These are phyloP conservation scores for Pelagia noctiluca DNA, from an alignment of 30 jellyfish, hydroid and myxozoan genomes.

Conservation along the genomic window DNA sequence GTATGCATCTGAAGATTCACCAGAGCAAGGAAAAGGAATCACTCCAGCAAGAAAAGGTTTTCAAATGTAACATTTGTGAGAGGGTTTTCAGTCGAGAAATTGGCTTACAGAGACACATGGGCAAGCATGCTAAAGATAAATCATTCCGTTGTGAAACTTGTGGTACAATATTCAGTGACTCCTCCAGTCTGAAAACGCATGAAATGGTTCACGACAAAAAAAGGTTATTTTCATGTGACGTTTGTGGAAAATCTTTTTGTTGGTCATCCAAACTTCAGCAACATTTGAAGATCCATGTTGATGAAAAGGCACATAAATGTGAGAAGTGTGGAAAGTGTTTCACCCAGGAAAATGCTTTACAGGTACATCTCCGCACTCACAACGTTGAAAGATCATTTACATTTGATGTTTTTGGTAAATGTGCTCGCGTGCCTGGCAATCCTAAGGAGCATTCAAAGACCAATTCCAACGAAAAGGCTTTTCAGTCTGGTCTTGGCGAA, in stretches of 20 bases:
- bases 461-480: no score
- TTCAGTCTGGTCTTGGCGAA: no score
- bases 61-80: constrained; percentile 25
- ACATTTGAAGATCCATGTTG: constrained; percentile 9
- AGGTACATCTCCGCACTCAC: constrained; percentile 16
- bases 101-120: constrained; percentile 17
- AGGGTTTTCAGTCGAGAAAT: constrained; percentile 10
- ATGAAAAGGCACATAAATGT: constrained; percentile 22
- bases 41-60: neutral
- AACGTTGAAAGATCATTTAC: constrained; percentile 15
- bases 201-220: neutral
- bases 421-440: no score
- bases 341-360: constrained; percentile 1
- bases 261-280: neutral
- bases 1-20: neutral
- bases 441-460: no score
- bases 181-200: constrained; percentile 7
- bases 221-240: constrained; percentile 1
- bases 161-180: constrained; percentile 18
- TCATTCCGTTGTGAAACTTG: constrained; percentile 37
- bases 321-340: constrained; percentile 31
- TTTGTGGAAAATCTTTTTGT: constrained; percentile 4
- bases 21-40: constrained; percentile 2
- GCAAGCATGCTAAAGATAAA: constrained; percentile 7
- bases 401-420: constrained; percentile 39